These are phyloP conservation scores for Drosophila suboccidentalis DNA, from an alignment of 2,888 invertebrate genomes.

Conservation along the genomic window DNA sequence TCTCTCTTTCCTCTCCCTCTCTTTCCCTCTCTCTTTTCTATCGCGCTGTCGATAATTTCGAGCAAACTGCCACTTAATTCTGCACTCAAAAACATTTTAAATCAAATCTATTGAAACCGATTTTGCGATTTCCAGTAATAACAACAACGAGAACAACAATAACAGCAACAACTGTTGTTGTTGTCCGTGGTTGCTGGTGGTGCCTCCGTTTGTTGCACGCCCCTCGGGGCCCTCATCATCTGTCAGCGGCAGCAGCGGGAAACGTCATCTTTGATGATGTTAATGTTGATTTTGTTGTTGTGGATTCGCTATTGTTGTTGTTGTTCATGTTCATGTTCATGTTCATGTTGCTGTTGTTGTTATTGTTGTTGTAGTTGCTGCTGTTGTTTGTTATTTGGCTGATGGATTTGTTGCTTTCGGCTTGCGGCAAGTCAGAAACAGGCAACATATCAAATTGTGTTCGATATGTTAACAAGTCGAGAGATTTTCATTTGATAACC, in stretches of 20 bases:
- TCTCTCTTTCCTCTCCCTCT: not conserved
- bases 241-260: slow-evolving; percentile 46
- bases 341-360: slow-evolving; percentile 3
- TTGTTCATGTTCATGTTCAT: not conserved
- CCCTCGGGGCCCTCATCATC: slow-evolving; percentile 52
- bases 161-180: slow-evolving; percentile 16
- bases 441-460: slow-evolving; percentile 59
- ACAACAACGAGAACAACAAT: slow-evolving; percentile 10
- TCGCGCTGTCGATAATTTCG: not conserved
- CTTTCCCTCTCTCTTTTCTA: not conserved
- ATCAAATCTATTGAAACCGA: slow-evolving; percentile 63
- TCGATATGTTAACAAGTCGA: slow-evolving; percentile 72
- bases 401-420: slow-evolving; percentile 31
- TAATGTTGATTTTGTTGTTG: slow-evolving; percentile 27
- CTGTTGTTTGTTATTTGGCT: slow-evolving; percentile 28
- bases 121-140: slow-evolving; percentile 30
- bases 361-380: slow-evolving; percentile 15
- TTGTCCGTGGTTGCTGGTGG: not conserved
- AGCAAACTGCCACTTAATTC: slow-evolving; percentile 42
- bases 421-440: slow-evolving; percentile 30
- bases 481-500: slow-evolving; percentile 43
- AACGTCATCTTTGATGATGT: slow-evolving; percentile 51
- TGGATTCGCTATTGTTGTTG: slow-evolving; percentile 28
- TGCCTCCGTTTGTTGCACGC: slow-evolving; percentile 15
- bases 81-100: slow-evolving; percentile 60